phyloP scores from a whole-genome alignment of 2,113 vertebrate genomes.

The Tylochromis polylepis region DNA sequence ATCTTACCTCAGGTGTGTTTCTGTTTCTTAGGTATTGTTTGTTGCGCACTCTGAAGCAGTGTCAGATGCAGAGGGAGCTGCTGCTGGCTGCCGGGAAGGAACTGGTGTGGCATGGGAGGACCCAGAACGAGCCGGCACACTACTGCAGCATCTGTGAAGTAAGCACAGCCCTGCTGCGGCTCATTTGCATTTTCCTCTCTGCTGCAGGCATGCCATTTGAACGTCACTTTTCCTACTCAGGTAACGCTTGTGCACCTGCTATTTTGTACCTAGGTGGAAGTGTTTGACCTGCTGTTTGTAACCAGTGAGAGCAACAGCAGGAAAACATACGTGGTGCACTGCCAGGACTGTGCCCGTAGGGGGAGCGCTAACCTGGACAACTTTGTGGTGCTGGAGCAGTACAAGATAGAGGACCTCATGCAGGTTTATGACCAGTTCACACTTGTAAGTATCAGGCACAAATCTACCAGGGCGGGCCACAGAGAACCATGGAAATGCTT shows the following conservation, averaged over 20 bases:
- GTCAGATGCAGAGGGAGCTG: constrained; percentile 92
- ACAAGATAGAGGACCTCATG: constrained; percentile 96
- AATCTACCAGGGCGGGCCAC: not conserved
- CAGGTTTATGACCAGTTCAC: constrained; percentile 98
- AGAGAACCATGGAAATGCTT: not conserved
- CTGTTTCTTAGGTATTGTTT: constrained; percentile 84
- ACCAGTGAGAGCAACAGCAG: constrained; percentile 88
- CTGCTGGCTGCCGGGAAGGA: constrained; percentile 87
- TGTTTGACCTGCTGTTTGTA: constrained; percentile 97
- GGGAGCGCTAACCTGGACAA: constrained; percentile 88
- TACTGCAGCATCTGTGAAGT: constrained; percentile 98
- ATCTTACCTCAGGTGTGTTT: not conserved
- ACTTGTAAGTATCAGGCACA: constrained; percentile 84
- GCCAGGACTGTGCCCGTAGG: constrained; percentile 96
- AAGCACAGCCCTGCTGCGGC: not conserved
- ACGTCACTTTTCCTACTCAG: not conserved
- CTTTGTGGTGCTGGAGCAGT: constrained; percentile 98
- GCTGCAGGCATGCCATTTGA: not conserved
- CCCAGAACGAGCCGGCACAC: constrained; percentile 93
- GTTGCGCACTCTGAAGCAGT: constrained; percentile 95
- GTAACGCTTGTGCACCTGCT: not conserved
- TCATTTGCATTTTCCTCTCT: not conserved
- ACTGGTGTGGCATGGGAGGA: constrained; percentile 81
- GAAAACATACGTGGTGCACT: constrained; percentile 85
- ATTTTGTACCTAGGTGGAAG: constrained; percentile 82